Evolutionary conservation across 2,797 vertebrate species (phyloP), one percentile per base, ranked within the genome.

Genomic region (Esox masquinongy): DNA sequence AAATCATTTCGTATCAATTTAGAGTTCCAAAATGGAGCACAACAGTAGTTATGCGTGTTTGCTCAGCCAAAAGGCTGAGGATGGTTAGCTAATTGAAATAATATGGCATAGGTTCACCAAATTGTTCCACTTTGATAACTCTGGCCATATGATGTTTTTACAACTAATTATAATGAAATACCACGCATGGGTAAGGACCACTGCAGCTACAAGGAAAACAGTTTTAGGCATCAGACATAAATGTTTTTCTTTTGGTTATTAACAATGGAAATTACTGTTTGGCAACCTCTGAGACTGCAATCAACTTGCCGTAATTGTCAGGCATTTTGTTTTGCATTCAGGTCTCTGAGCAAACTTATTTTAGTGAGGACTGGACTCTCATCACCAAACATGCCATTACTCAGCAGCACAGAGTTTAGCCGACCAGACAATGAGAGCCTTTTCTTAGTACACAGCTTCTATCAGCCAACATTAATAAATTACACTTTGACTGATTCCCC

Each of bases 241-340:
- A 94, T 95, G 92, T 95, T 96, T 61, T 95, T 94, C 90, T 92
- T 95, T 93, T 88, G 87, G 92, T 95, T 95, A 94, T 94, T 94
- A 93, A 90, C 88, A 94, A 93, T 88, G 86, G 87, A 92, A 94
- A 94, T 94, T 66, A 89, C 83, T 86, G 91, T 86, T 92, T 95
- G 95, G 95, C 94, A 91, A 91, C 82, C 77, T 76, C 80, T 86
- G 88, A 66, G 81, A 84, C 89, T 93, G 88, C 92, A 95, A 95
- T 95, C 94, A 95, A 87, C 91, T 90, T 68, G 84, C 22, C 85
- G 88, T 87, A 89, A 91, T 93, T 93, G 88, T 86, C 81, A 75
- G 82, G 74, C 87, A 82, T 90, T 93, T 90, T 87, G 84, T 91
- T 91, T 78, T 69, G 85, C 80, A 86, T 78, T 74, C 56, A 24